Evolutionary conservation across 2,113 vertebrate species (phyloP).

Genomic region (Pseudonaja textilis): DNA sequence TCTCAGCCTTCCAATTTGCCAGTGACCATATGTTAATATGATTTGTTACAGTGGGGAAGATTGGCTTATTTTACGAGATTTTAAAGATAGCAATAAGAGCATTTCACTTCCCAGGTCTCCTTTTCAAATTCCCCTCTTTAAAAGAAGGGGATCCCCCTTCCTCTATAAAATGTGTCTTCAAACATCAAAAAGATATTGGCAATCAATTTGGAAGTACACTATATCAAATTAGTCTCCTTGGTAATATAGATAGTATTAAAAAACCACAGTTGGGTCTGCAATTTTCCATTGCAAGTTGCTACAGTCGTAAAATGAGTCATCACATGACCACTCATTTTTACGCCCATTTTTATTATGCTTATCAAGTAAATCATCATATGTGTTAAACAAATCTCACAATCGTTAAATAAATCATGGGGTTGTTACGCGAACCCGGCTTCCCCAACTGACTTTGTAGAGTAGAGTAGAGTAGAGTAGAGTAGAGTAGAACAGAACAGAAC

Average conservation of each 20-base stretch:
- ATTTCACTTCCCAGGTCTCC: background rate
- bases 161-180: background rate
- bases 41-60: background rate
- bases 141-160: background rate
- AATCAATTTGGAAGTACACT: too few species aligned
- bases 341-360: background rate
- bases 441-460: background rate
- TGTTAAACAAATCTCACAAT: background rate
- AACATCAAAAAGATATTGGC: background rate
- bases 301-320: background rate
- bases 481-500: too few species aligned
- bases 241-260: background rate
- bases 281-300: background rate
- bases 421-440: background rate
- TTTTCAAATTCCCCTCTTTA: background rate
- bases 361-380: background rate
- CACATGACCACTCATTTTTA: background rate
- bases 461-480: accelerated
- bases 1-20: background rate
- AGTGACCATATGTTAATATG: background rate
- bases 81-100: background rate
- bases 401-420: background rate
- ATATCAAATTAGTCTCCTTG: background rate
- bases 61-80: background rate
- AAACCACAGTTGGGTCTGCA: background rate